These are phyloP conservation scores for Nycteola revayana DNA, from an alignment of 2,888 invertebrate species.

Conservation along the genomic window DNA sequence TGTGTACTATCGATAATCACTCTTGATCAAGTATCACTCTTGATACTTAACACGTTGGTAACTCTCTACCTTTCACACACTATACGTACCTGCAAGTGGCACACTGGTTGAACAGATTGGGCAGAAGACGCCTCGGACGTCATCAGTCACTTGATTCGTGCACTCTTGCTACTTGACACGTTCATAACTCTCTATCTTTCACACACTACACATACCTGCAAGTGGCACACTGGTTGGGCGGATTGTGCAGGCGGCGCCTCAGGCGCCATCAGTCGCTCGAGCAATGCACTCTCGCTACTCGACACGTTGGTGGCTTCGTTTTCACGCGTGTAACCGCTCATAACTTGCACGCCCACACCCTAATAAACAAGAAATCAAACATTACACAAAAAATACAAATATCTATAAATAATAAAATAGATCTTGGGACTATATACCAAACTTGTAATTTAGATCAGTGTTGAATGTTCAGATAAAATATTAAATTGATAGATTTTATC, in stretches of 20 bases:
- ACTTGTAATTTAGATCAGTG: too few species aligned
- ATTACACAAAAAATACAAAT: background rate
- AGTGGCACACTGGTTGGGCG: slow-evolving; percentile 66
- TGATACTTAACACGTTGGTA: slow-evolving; percentile 49
- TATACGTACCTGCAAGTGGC: slow-evolving; percentile 39
- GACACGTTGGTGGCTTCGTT: slow-evolving; percentile 70
- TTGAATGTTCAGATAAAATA: too few species aligned
- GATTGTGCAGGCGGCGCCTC: slow-evolving; percentile 40
- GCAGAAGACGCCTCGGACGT: slow-evolving; percentile 8
- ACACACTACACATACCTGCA: slow-evolving; percentile 50
- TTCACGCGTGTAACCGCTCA: slow-evolving; percentile 63
- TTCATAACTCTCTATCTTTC: background rate
- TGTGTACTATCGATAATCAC: background rate
- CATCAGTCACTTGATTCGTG: slow-evolving; percentile 1
- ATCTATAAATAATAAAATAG: too few species aligned
- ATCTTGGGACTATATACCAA: too few species aligned
- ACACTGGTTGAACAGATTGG: slow-evolving; percentile 38
- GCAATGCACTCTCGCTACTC: slow-evolving; percentile 67
- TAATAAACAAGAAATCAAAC: slow-evolving; percentile 11
- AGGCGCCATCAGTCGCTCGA: slow-evolving; percentile 66
- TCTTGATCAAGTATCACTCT: too few species aligned
- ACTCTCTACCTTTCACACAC: background rate
- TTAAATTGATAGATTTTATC: too few species aligned
- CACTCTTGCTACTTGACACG: slow-evolving; percentile 1
- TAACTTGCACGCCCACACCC: slow-evolving; percentile 59